These are phyloP conservation scores for Mycogona germanica DNA, from an alignment of 2,888 invertebrate genomes.

Conservation along the genomic window DNA sequence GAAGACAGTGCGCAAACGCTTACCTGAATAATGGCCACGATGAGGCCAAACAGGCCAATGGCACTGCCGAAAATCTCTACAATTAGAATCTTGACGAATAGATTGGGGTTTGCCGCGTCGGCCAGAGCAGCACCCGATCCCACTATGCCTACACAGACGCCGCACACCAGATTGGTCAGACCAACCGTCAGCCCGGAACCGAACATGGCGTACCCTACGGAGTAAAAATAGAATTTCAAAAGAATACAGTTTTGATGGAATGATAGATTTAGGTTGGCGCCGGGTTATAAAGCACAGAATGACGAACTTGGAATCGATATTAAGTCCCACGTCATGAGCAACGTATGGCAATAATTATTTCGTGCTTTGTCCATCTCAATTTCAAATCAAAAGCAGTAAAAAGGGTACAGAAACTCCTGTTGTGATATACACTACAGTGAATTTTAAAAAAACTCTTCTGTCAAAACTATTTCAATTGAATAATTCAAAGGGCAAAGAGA, in stretches of 20 bases:
- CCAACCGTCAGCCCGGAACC: slow-evolving; percentile 93
- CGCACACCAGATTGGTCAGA: slow-evolving; percentile 90
- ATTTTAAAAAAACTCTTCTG: too few relatives aligned
- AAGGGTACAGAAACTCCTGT: too few relatives aligned
- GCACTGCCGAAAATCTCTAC: slow-evolving; percentile 99
- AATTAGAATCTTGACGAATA: slow-evolving; percentile 97
- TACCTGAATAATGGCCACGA: slow-evolving; percentile 91
- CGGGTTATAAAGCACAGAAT: not conserved
- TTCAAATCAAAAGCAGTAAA: too few relatives aligned
- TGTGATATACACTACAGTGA: too few relatives aligned
- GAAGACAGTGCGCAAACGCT: not conserved
- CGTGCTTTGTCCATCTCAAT: too few relatives aligned
- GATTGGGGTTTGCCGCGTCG: slow-evolving; percentile 90
- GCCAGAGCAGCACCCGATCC: slow-evolving; percentile 95
- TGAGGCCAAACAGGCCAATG: slow-evolving; percentile 95
- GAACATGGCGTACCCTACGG: slow-evolving; percentile 85
- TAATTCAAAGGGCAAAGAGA: too few relatives aligned
- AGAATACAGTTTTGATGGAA: too few relatives aligned
- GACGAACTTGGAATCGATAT: slow-evolving; percentile 22
- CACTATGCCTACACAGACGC: slow-evolving; percentile 93
- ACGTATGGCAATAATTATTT: too few relatives aligned
- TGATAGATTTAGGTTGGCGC: too few relatives aligned
- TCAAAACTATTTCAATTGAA: too few relatives aligned
- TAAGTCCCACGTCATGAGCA: too few relatives aligned
- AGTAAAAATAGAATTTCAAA: too few relatives aligned